These are phyloP conservation scores for Scarus forsteni DNA, from an alignment of 2,797 vertebrate species.

Conservation along the genomic window DNA sequence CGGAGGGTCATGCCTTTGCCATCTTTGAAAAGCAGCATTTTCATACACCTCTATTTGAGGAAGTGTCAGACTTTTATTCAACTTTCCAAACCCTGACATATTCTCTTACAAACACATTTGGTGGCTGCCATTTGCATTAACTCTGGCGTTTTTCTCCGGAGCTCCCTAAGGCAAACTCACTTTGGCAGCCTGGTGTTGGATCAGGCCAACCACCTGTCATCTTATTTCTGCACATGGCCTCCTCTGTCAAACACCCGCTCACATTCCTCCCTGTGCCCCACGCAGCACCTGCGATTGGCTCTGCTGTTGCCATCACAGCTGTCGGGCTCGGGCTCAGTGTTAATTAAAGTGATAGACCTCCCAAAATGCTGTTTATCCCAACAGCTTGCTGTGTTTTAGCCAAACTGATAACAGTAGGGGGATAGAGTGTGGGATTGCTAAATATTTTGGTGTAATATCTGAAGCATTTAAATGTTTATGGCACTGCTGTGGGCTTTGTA, in stretches of 20 bases:
- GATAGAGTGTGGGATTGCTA: constrained; percentile 24
- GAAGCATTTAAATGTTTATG: no score
- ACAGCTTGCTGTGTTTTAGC: constrained; percentile 44
- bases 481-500: no score
- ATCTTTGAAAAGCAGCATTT: not conserved
- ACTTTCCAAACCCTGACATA: constrained; percentile 31
- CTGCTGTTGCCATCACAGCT: constrained; percentile 73
- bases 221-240: constrained; percentile 76
- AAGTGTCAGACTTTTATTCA: constrained; percentile 1
- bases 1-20: no score
- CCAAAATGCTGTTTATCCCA: constrained; percentile 65
- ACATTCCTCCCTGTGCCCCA: constrained; percentile 68
- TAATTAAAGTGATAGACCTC: constrained; percentile 80
- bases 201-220: constrained; percentile 80
- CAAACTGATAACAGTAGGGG: constrained; percentile 27
- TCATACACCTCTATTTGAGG: constrained; percentile 33
- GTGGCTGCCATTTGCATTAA: constrained; percentile 71
- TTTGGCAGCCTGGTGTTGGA: constrained; percentile 71
- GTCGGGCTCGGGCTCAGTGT: constrained; percentile 69
- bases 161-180: constrained; percentile 67
- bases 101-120: constrained; percentile 54
- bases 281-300: constrained; percentile 77
- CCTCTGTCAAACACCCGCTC: constrained; percentile 70
- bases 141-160: constrained; percentile 54
- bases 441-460: constrained; percentile 13